Conservation (phyloP, 37 sponge, comb jelly and placozoan genomes). For the Cliona cf. orientalis region DNA sequence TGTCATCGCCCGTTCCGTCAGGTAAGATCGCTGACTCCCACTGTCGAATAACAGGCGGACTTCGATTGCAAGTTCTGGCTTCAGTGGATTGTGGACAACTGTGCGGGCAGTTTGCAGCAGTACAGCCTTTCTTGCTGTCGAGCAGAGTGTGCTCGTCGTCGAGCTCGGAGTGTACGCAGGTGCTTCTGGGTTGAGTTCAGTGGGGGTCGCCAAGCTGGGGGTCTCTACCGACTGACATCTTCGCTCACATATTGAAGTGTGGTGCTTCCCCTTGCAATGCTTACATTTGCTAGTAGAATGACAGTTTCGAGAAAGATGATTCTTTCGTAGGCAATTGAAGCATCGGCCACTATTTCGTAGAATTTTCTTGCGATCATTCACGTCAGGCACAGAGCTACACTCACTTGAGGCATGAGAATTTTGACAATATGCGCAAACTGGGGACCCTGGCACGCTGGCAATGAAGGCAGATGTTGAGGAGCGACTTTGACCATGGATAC, state of each 20-base stretch:
- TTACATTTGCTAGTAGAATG: conserved; percentile 15
- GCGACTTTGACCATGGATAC: not conserved
- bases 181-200: conserved; percentile 11
- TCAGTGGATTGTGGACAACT: conserved; percentile 9
- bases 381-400: conserved; percentile 10
- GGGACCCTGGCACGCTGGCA: not conserved
- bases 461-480: conserved; percentile 23
- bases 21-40: conserved; percentile 34
- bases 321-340: conserved; percentile 30
- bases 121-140: conserved; percentile 2
- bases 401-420: conserved; percentile 19
- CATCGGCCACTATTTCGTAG: conserved; percentile 43
- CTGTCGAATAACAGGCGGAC: conserved; percentile 30
- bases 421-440: conserved; percentile 13
- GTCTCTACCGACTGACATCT: not conserved
- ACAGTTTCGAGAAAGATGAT: conserved; percentile 21
- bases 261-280: conserved; percentile 30
- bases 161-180: conserved; percentile 2
- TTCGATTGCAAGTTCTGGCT: not conserved
- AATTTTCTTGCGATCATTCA: conserved; percentile 16
- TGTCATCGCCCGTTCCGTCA: conserved; percentile 10
- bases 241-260: conserved; percentile 39
- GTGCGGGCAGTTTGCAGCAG: conserved; percentile 26
- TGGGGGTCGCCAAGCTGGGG: not conserved
- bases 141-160: conserved; percentile 6